These are phyloP conservation scores for Hyles euphorbiae DNA, from an alignment of 1,140 invertebrate species.

Conservation along the genomic window DNA sequence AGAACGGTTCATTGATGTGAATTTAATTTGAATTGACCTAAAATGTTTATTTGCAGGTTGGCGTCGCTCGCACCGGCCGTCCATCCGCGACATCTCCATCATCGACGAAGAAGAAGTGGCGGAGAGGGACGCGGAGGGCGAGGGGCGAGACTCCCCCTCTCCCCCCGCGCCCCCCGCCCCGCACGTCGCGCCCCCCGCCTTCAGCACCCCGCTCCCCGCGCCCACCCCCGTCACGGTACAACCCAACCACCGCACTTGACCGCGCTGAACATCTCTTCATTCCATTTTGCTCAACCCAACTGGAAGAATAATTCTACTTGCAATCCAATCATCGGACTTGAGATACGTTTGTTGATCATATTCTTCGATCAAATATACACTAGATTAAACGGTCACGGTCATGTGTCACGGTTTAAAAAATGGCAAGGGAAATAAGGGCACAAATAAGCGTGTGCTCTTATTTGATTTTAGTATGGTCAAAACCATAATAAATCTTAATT, in stretches of 20 bases:
- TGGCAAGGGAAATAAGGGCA: no score
- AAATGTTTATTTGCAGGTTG: slow-evolving; percentile 70
- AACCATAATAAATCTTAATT: no score
- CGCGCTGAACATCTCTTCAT: neutral
- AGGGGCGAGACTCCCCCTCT: neutral
- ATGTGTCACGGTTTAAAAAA: no score
- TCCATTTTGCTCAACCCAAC: neutral
- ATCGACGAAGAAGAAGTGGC: slow-evolving; percentile 81
- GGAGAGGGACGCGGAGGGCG: slow-evolving; percentile 51
- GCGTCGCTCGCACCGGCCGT: slow-evolving; percentile 84
- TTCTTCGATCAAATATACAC: no score
- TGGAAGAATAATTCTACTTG: no score
- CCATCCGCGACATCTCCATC: slow-evolving; percentile 88
- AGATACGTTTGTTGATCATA: no score
- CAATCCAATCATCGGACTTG: no score
- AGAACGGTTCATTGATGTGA: no score
- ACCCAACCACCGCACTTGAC: slow-evolving; percentile 39
- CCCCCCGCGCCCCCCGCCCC: slow-evolving; percentile 10
- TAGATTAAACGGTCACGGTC: no score
- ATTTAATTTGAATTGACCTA: no score
- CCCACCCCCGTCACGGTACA: slow-evolving; percentile 59
- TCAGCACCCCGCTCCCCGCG: slow-evolving; percentile 29
- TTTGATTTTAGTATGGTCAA: no score
- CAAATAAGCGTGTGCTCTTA: no score
- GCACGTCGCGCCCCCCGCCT: slow-evolving; percentile 14